Conservation (phyloP, 2,113 vertebrate genomes). For the Odontesthes bonariensis region DNA sequence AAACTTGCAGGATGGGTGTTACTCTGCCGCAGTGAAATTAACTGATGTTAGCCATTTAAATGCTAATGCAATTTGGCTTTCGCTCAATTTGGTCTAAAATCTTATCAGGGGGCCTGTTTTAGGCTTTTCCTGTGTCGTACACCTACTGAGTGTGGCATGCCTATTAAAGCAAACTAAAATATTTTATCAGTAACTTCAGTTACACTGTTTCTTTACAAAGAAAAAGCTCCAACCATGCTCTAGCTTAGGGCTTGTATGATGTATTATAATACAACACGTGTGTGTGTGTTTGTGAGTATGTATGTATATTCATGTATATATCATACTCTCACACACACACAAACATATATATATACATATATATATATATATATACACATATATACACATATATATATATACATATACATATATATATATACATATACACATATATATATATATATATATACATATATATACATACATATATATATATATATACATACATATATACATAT, state of each 20-base stretch:
- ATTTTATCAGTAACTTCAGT: conserved; percentile 34
- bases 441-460: too few relatives aligned
- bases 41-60: conserved; percentile 1
- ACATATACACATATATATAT: too few relatives aligned
- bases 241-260: background rate
- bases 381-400: too few relatives aligned
- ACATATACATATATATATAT: too few relatives aligned
- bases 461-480: too few relatives aligned
- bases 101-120: background rate
- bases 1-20: background rate
- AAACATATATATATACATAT: too few relatives aligned
- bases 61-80: background rate
- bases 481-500: too few relatives aligned
- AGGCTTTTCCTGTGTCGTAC: conserved; percentile 6
- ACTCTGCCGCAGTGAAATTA: background rate
- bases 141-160: conserved; percentile 3
- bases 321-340: too few relatives aligned
- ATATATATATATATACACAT: too few relatives aligned
- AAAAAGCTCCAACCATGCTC: conserved; percentile 9
- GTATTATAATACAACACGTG: too few relatives aligned
- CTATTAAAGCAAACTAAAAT: conserved; percentile 6
- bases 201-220: conserved; percentile 15
- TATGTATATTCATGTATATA: too few relatives aligned
- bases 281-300: too few relatives aligned
- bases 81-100: background rate